Evolutionary conservation across 2,797 vertebrate genomes (phyloP).

Genomic region (Chelidonichthys spinosus): DNA sequence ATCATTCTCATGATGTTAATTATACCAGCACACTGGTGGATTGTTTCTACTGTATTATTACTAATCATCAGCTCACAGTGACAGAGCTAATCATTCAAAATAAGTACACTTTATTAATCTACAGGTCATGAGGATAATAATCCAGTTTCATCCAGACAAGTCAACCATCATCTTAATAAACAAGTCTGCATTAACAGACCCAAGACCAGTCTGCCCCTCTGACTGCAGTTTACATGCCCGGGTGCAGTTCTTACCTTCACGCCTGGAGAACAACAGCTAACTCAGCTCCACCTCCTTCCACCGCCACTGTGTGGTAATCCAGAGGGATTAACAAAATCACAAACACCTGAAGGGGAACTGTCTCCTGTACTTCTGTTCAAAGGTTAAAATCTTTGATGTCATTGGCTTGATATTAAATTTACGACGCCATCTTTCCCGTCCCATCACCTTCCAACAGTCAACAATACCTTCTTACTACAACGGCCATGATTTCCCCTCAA

Average conservation of each 20-base stretch:
- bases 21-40: neutral
- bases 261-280: neutral
- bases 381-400: too few relatives aligned
- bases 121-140: neutral
- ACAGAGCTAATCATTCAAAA: neutral
- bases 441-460: neutral
- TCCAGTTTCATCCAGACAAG: conserved; percentile 8
- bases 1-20: neutral
- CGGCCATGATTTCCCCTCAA: neutral
- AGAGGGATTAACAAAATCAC: neutral
- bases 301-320: conserved; percentile 45
- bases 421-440: too few relatives aligned
- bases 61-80: neutral
- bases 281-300: neutral
- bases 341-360: too few relatives aligned
- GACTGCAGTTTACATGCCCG: conserved; percentile 36
- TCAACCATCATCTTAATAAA: too few relatives aligned
- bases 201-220: conserved; percentile 24
- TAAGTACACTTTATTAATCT: neutral
- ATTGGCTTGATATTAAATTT: neutral
- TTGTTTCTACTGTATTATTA: neutral
- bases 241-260: conserved; percentile 4
- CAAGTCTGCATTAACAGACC: neutral
- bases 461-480: neutral
- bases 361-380: too few relatives aligned